Base-by-base conservation (phyloP, 2,113 vertebrate species). In the Erythrocercus mccallii region DNA sequence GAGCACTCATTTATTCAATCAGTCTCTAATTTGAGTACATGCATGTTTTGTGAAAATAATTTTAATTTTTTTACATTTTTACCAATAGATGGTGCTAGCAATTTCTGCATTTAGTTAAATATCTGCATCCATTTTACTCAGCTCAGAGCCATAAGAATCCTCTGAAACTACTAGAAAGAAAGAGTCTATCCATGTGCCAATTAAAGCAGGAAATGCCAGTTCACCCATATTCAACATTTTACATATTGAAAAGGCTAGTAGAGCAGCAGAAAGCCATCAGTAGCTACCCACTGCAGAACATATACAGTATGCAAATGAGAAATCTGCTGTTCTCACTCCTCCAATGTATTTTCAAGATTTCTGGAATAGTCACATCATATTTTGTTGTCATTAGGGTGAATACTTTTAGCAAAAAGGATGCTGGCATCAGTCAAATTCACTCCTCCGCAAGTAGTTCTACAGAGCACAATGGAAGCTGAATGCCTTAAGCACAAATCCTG, bases 41-140 rank as follows among this genome's bases (percentile, higher is more conserved):
- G 85, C 35, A 81, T 85, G 77, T 92, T 84, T 96, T 90, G 28
- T 86, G 45, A 84, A 92, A 96, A 96, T 77, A 76, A 50, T 38
- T 88, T 77, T 51, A 70, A 6, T 33, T 95, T 88, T 88, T 83
- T 61, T 56, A 45, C 47, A 37, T 78, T 91, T 92, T 95, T 50
- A 90, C 96, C 96, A 96, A 97, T 95, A 97, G 96, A 96, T 97
- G 96, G 96, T 95, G 94, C 96, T 97, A 97, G 90, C 28, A 97
- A 88, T 93, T 95, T 66, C 94, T 86, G 24, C 70, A 93, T 92
- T 86, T 87, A 27, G 51, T 90, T 48, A 62, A 90, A 73, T 78
- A 91, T 60, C 78, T 93, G 22, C 64, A 74, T 64, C 84, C 48
- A 54, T 91, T 96, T 95, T 72, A 74, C 53, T 88, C 65, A 54